Base-by-base conservation (phyloP, 2,888 invertebrate genomes). In the Folsomia manolachei region DNA sequence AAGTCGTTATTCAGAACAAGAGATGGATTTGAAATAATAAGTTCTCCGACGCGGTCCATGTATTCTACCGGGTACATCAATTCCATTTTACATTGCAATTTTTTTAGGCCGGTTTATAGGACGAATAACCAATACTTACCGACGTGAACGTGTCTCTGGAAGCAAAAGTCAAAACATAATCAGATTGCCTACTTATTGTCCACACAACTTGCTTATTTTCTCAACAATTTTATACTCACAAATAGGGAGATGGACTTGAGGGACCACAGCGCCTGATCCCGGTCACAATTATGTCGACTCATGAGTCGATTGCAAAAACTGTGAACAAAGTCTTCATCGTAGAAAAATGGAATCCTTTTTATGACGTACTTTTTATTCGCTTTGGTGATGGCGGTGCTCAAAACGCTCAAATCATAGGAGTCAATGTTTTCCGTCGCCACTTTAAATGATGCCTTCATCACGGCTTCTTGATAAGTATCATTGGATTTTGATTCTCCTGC, bases 321-420 rank as follows among this genome's bases (percentile, higher is more conserved):
- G 79, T 90, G 88, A 81, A 88, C 83, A 77, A 90, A 84, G 69
- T 86, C 85, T 79, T 89, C 88, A 78, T 89, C 86, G 79, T 90
- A 90, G 82, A 87, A 90, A 27, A 66, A 82, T 86, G 86, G 19
- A 23, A 26, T 24, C 2, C 65, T 68, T 62, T 2, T 84, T 82
- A 70, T 85, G 25, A 19, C 14, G 84, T 76, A 86, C 87, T 76
- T 84, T 84, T 73, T 85, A 72, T 72, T 86, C 84, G 74, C 85
- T 84, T 4, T 83, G 27, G 39, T 51, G 2, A 72, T 11, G 1
- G 71, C 67, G 24, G 72, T 74, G 2, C 23, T 21, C 0, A 76
- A 1, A 14, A 78, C 79, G 18, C 52, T 60, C 11, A 68, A 7
- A 18, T 27, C 71, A 69, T 87, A 81, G 63, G 84, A 81, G 62